Evolutionary conservation across 2,888 invertebrate species (phyloP), one percentile per base, ranked within the genome.

Genomic region (Antitype chi): DNA sequence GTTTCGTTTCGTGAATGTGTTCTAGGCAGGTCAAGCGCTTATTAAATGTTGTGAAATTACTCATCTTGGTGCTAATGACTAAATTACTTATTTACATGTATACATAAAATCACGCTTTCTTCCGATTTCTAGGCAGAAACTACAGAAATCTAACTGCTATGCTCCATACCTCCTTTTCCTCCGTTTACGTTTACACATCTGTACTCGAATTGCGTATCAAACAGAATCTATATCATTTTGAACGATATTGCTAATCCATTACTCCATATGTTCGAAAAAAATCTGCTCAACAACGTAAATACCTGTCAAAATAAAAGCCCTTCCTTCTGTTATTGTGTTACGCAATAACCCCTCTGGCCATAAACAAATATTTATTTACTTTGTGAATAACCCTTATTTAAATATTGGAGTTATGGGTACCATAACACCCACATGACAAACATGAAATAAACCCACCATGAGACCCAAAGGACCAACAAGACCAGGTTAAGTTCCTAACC

Each of bases 1-100:
- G 69, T 76, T 74, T 68, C 74, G 69, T 76, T 74, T 68, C 74
- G 66, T 76, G 82, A 77, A 79, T 80, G 57, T 74, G 63, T 76
- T 81, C 70, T 77, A 72, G 66, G 62, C 57, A 32, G 59, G 74
- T 78, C 66, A 25, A 25, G 55, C 59, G 69, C 38, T 67, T 72
- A 69, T 75, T 78, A 78, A 64, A 72, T 28, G 11, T 86, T 86
- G 57, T 43, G 52, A 68, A 72, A 80, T 20, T 7, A 13, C 52
- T 57, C 28, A 52, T 74, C 23, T 62, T 68, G 17, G 67, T 70
- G 47, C 38, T 79, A n/a, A 80, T 53, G 15, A 73, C 15, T 49
- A 6, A 49, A 74, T 59, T 59, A 8, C 11, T 59, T 7, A 59
- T 11, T 32, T 60, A 60, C 60, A 60, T 17, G 17, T 17, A 6